Base-by-base conservation (phyloP, 1,140 invertebrate species). In the Meteorus sp. region DNA sequence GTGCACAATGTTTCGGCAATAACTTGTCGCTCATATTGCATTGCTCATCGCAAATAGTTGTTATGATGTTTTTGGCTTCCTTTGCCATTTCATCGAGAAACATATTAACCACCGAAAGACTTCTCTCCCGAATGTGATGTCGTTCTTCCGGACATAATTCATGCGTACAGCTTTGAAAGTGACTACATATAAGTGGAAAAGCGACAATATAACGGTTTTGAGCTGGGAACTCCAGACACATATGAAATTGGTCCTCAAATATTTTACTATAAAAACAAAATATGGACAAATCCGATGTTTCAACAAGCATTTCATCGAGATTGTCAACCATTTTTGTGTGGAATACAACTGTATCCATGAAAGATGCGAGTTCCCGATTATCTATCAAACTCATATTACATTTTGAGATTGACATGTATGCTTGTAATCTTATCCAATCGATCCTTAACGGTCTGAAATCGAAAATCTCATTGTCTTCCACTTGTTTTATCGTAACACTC, bases 281-380 rank as follows among this genome's bases (percentile, higher is more conserved):
- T 59, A 99, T 88, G 0, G 95, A 98, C 5, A 99, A 81, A 83
- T 99, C 97, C 1, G 95, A 97, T 17, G 94, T 96, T 80, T 99
- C 97, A 2, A 92, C 89, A 57, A 99, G 82, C 73, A 99, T 91
- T 76, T 99, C 95, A 80, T 99, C 96, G n/a, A 99, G 81, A 79
- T 94, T 94, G 74, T 99, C 98, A 9, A 99, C 95, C 88, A 99
- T 95, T 79, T 96, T 96, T 0, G 97, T 95, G 74, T 99, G 98
- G 73, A 98, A 99, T 33, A 94, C 85, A 70, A 98, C 89, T 8
- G 93, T 96, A 75, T 99, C 98, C 77, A 99, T 88, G 56, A 97
- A 88, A 41, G 89, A 88, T 9, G 94, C 93, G 8, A 99, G 75
- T 66, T 94, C 90, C 67, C 87, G 84, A 66, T 97, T 89, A 67